Evolutionary conservation across 2,888 invertebrate species (phyloP).

Genomic region (Pemphredon lugubris): DNA sequence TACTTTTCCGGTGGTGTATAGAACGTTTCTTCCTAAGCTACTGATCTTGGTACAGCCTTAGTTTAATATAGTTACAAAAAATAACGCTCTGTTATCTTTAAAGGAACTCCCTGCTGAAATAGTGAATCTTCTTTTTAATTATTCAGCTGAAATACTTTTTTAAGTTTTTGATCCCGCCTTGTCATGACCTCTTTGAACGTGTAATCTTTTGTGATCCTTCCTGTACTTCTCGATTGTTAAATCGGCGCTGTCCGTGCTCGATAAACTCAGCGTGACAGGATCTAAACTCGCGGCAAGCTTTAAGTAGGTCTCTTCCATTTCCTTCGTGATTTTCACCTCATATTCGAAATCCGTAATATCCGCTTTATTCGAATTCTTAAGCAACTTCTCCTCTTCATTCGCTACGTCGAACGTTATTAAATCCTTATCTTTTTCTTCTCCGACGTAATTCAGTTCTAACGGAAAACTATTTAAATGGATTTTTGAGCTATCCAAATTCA

Average conservation of each 20-base stretch:
- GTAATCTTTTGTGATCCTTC: slow-evolving; percentile 74
- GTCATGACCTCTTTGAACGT: slow-evolving; percentile 65
- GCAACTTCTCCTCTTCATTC: slow-evolving; percentile 66
- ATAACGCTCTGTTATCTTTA: slow-evolving; percentile 69
- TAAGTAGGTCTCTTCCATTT: slow-evolving; percentile 79
- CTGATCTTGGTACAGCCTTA: slow-evolving; percentile 66
- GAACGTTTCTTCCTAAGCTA: slow-evolving; percentile 54
- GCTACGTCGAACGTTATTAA: slow-evolving; percentile 75
- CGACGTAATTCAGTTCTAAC: slow-evolving; percentile 10
- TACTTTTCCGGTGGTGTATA: slow-evolving; percentile 50
- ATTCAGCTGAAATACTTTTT: slow-evolving; percentile 47
- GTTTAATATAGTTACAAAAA: slow-evolving; percentile 66
- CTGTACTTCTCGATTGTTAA: slow-evolving; percentile 78
- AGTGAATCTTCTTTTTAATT: slow-evolving; percentile 54
- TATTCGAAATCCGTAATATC: slow-evolving; percentile 59
- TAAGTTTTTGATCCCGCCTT: slow-evolving; percentile 67
- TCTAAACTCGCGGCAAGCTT: slow-evolving; percentile 78
- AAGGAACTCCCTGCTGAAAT: slow-evolving; percentile 68
- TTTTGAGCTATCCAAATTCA: slow-evolving; percentile 11
- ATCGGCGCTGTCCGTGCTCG: slow-evolving; percentile 65
- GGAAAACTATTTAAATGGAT: slow-evolving; percentile 30
- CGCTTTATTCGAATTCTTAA: slow-evolving; percentile 24
- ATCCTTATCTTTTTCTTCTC: slow-evolving; percentile 62
- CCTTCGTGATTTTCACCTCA: slow-evolving; percentile 77
- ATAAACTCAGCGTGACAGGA: slow-evolving; percentile 68